Evolutionary conservation across 2,113 vertebrate species (phyloP), one percentile per base, ranked within the genome.

Genomic region (Balaenoptera acutorostrata): DNA sequence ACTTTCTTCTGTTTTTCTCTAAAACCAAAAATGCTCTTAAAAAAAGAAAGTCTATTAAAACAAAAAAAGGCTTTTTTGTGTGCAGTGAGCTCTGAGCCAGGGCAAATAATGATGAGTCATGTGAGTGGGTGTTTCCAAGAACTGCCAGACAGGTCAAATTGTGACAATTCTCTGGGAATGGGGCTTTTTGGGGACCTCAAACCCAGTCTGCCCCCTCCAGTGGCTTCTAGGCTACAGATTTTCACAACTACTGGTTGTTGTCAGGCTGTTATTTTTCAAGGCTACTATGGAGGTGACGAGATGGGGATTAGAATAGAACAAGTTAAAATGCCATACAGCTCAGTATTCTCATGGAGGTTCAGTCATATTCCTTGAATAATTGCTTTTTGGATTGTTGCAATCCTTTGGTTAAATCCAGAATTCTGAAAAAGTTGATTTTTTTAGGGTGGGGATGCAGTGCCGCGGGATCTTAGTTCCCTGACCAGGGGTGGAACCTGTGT

Each of bases 31-130:
- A 59, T 95, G 4, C 36, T 83, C 61, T 83, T 87, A 31, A 68
- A 55, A 93, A 93, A 90, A 27, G 69, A 52, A 68, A 71, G 33
- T 84, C 57, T 89, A n/a, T 92, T 72, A 97, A 94, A 92, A 63
- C 78, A 84, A 66, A 89, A 78, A 85, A 91, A 85, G 20, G 57
- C 8, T 74, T 68, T 68, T 96, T 90, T 82, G 36, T 44, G 27
- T 66, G 20, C 52, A 29, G 31, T 27, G 46, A 81, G 41, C 20
- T 88, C 80, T 93, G n/a, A 49, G 66, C 8, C 25, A 88, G 10
- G 68, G 83, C 84, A 90, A 63, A 95, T 68, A 95, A 82, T 59
- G 12, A 36, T 85, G 46, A 96, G 44, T 93, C 78, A 78, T n/a
- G 8, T 46, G 69, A 69, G 6, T 80, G 41, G 36, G n/a, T 66